A percentile compares a stretch with the other conserved stretches of the same genome.
Evolutionary conservation across 2,113 vertebrate genomes (phyloP).

Genomic region (Otocyon megalotis): DNA sequence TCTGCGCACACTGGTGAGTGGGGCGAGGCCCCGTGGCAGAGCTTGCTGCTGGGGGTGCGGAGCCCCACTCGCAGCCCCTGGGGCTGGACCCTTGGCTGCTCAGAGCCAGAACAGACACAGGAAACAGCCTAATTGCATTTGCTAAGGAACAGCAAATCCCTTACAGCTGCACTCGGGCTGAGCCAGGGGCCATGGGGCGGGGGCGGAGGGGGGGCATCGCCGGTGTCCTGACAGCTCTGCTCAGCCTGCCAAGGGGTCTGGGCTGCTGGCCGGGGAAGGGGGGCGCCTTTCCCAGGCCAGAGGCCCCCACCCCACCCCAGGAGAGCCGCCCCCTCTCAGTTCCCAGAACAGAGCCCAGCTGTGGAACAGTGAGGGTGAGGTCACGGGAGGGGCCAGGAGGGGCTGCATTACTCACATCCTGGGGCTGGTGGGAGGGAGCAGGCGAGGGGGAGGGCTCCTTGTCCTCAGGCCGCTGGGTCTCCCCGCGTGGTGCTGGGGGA

Average conservation of each 20-base stretch:
- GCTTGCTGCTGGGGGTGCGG: neutral
- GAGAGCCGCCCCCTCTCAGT: slow-evolving; percentile 67
- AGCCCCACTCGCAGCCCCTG: slow-evolving; percentile 28
- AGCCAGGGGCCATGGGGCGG: slow-evolving; percentile 50
- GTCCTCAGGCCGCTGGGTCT: neutral
- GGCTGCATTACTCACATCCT: slow-evolving; percentile 66
- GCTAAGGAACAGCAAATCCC: slow-evolving; percentile 76
- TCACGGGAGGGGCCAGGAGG: slow-evolving; percentile 84
- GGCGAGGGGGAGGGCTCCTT: neutral
- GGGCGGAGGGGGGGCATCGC: slow-evolving; percentile 53
- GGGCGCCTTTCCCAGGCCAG: slow-evolving; percentile 77
- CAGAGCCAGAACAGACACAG: slow-evolving; percentile 71
- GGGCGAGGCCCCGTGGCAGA: neutral
- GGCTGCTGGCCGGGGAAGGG: slow-evolving; percentile 67
- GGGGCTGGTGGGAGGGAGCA: slow-evolving; percentile 14
- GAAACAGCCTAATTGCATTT: slow-evolving; percentile 74
- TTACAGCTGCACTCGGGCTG: slow-evolving; percentile 64
- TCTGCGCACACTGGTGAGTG: fast-evolving
- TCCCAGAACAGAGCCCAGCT: slow-evolving; percentile 81
- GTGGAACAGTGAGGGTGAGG: slow-evolving; percentile 86
- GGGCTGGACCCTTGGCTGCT: slow-evolving; percentile 52
- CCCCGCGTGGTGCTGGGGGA: neutral
- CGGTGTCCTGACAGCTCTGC: slow-evolving; percentile 65
- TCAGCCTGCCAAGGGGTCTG: slow-evolving; percentile 74
- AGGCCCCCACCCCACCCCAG: slow-evolving; percentile 77